phyloP scores from a whole-genome alignment of 1,140 invertebrate species.

The Trachelipus rathkii region DNA sequence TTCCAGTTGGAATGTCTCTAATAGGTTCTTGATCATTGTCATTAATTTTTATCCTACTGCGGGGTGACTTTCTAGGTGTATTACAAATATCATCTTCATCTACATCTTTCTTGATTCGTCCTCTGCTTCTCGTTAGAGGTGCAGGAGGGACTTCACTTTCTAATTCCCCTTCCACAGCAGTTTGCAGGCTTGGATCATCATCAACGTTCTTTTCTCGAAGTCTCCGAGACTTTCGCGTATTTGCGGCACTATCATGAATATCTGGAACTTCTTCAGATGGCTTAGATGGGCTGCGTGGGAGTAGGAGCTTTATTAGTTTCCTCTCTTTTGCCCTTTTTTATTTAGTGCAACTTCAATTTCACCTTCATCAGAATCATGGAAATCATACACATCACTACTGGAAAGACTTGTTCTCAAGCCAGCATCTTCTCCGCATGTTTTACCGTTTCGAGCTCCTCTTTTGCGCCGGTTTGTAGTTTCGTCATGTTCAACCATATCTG shows the following conservation, averaged over 20 bases:
- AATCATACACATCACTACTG: conserved; percentile 25
- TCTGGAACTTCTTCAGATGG: conserved; percentile 4
- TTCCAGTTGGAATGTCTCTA: neutral
- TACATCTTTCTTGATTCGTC: neutral
- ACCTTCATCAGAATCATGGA: conserved; percentile 24
- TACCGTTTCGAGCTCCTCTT: neutral
- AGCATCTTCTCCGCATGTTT: conserved; percentile 5
- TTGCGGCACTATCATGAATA: neutral
- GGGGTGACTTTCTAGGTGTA: neutral
- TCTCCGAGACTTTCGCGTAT: conserved; percentile 24
- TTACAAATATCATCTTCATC: neutral
- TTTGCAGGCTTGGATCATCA: neutral
- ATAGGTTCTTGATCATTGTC: neutral
- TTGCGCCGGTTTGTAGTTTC: conserved; percentile 23
- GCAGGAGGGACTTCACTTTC: neutral
- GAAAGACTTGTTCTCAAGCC: neutral
- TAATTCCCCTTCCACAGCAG: neutral
- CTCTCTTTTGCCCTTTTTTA: conserved; percentile 25
- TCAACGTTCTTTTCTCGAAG: conserved; percentile 21
- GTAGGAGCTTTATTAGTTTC: neutral
- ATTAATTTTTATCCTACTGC: neutral
- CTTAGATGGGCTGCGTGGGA: conserved; percentile 7
- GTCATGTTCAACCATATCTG: conserved; percentile 31
- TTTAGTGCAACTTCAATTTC: conserved; percentile 1
- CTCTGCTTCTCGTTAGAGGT: neutral